Base-by-base conservation (phyloP, 1,140 invertebrate species). In the Psilanteris sp. region DNA sequence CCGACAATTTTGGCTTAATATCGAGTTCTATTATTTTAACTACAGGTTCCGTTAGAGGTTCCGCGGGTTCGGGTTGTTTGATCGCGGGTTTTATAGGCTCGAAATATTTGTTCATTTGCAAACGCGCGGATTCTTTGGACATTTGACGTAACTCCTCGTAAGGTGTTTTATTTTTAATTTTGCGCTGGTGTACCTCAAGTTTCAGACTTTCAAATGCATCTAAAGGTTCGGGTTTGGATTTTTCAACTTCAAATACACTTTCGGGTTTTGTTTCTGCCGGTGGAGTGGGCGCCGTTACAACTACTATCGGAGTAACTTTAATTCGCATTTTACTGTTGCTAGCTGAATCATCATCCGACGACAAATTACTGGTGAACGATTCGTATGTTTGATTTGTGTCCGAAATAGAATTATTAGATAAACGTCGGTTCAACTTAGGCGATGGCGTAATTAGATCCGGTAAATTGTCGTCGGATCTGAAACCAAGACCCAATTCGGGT, bases 31-130 rank as follows among this genome's bases (percentile, higher is more conserved):
- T 41, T 7, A 83, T 24, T 39, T 78, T 6, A 0, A 74, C 18
- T 1, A 74, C 24, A 1, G 31, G 20, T 11, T 77, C 43, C 2
- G 20, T 52, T 0, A 59, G 2, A 0, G 46, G 55, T 41, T n/a
- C 13, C 4, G 16, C n/a, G 0, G 48, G 6, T 15, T 36, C 18
- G 5, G 2, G 2, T 20, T 20, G 18, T 20, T 44, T 59, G 5
- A 14, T 59, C 10, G 44, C 43, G 3, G 44, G 14, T 55, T 66
- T 59, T 3, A 15, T 1, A 1, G 48, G 9, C 1, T 59, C 18
- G 8, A 89, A 88, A 62, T 85, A 88, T 34, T 85, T 84, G 27
- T 54, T 81, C 62, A 88, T 87, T 16, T 88, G 84, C 11, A 77
- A 27, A 22, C 70, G 77, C 0, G 87, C 87, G 2, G 67, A 81